Evolutionary conservation across 2,797 vertebrate species (phyloP), one percentile per base, ranked within the genome.

Genomic region (Anomalospiza imberbis): DNA sequence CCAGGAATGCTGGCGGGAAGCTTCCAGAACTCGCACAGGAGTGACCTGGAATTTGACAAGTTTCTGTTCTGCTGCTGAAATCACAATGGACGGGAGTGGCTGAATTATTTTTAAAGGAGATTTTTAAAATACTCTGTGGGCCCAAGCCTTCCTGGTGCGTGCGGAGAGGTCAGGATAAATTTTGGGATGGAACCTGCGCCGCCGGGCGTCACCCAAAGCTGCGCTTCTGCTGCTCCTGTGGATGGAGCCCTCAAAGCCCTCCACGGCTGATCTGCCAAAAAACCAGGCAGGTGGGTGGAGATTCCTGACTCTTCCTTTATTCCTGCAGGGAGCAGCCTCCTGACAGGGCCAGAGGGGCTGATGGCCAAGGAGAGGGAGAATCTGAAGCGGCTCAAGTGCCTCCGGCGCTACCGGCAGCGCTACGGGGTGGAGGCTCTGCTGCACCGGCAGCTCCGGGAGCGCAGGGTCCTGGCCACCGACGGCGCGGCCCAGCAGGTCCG

Each of bases 371-470:
- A 99, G 72, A 96, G 98, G 31, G 99, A 99, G 85, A 99, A 98
- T 90, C 98, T 99, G 91, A 99, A 98, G 92, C 98, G 98, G 78
- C 98, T 99, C 53, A 99, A 99, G 97, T 99, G 99, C 58, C 98
- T 99, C n/a, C 98, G 99, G 3, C 98, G 99, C 1, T 99, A 99
- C 92, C 99, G 99, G 45, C 98, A 99, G 34, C 98, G 99, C 45
- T 99, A 99, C 16, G 99, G 99, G 2, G 98, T 98, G 32, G 99
- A 99, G 93, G 99, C 99, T 22, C 98, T 99, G 93, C 97, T 99
- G 53, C 99, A 99, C 88, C 98, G 99, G 32, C 99, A 99, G 97
- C 98, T 99, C 44, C 97, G 98, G 73, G 99, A 99, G 87, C 98
- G 99, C 79, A 97, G 99, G 91, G 98, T 99, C 92, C 97, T 99